phyloP scores from a whole-genome alignment of 2,113 vertebrate genomes.

The Pomatorhinus ruficollis region DNA sequence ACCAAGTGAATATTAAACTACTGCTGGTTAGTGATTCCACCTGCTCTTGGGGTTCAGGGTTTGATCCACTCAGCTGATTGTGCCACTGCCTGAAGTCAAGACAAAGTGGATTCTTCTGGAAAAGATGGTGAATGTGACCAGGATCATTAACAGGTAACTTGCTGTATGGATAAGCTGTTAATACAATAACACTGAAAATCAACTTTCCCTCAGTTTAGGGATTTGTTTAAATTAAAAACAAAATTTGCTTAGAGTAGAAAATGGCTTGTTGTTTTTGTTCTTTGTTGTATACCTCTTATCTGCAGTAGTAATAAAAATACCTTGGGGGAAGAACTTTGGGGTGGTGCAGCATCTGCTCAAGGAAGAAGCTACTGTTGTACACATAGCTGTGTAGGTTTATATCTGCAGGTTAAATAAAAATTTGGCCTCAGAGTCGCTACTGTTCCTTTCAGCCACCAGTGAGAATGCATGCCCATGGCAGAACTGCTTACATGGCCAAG shows the following conservation, averaged over 20 bases:
- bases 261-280: neutral
- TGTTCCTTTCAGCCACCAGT: neutral
- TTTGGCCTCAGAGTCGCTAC: neutral
- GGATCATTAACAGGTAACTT: neutral
- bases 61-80: neutral
- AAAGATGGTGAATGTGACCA: neutral
- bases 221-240: neutral
- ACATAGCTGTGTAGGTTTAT: fast-evolving
- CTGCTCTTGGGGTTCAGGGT: neutral
- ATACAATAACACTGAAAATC: neutral
- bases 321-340: neutral
- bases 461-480: neutral
- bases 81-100: neutral
- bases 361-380: neutral
- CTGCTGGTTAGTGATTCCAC: neutral
- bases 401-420: neutral
- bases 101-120: neutral
- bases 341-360: neutral
- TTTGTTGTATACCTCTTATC: neutral
- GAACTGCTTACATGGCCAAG: neutral
- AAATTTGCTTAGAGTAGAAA: neutral
- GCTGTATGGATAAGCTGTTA: neutral
- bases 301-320: neutral
- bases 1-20: neutral
- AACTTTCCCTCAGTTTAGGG: neutral